Base-by-base conservation (phyloP, 2,888 invertebrate genomes). In the Cepaea hortensis region DNA sequence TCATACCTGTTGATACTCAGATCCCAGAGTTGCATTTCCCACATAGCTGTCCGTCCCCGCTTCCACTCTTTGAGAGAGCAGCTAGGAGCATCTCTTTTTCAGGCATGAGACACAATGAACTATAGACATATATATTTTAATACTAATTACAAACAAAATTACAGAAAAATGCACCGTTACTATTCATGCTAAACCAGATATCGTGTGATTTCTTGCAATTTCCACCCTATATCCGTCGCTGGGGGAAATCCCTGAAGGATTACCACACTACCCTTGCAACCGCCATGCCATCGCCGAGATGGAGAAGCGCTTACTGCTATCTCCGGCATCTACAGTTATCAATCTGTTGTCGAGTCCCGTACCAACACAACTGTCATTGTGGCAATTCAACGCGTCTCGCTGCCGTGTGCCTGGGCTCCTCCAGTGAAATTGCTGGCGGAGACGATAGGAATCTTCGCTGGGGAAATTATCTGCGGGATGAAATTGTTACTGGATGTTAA, bases 361-460 rank as follows among this genome's bases (percentile, higher is more conserved):
- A 50, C 81, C 48, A 18, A 48, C n/a, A 48, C 68, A 68, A 68
- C 68, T 70, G 68, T 68, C 70, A 68, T 20, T 35, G n/a, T 70
- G 70, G 68, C 20, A 6, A 81, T 81, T 81, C 70, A 70, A 18
- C 18, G 5, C n/a, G 81, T 81, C 68, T 81, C 35, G 3, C 48
- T n/a, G n/a, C 48, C 5, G 81, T 23, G 62, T 23, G 62, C 46
- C 48, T 61, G n/a, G 35, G 0, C 68, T 70, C 48, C 48, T 11
- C 48, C 50, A 81, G 68, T 70, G 18, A 68, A 81, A 50, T 50
- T 46, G 46, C 68, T 70, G 81, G 48, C 68, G 7, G 15, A n/a
- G 70, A 70, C 7, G 81, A 81, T 81, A 70, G 48, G 9, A 50
- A 81, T 81, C 81, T 81, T 70, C n/a, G 68, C 68, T 68, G 68